Evolutionary conservation across 2,888 invertebrate species (phyloP), one percentile per base, ranked within the genome.

Genomic region (Anodontia alba): DNA sequence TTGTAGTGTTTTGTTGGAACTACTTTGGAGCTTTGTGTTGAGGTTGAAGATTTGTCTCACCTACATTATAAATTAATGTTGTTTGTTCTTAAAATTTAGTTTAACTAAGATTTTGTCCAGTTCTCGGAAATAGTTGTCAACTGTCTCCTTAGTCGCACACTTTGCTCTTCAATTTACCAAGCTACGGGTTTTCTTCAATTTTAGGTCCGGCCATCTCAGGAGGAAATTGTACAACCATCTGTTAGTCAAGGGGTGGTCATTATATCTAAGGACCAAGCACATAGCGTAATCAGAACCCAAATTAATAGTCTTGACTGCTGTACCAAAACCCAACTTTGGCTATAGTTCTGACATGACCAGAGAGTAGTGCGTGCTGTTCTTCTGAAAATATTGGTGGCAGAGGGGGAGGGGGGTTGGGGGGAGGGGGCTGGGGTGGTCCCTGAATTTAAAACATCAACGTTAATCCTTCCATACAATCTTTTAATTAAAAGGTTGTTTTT

Each of bases 51-150:
- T 77, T 68, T 31, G 81, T 81, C 54, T 75, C 68, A 68, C 75
- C 75, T 10, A 81, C 51, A 31, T 80, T 80, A 46, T 74, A 85
- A 0, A 85, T 78, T 10, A 66, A n/a, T 77, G 69, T 0, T 81
- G 80, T 26, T 36, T 49, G 46, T 43, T 20, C 36, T 70, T 36
- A 5, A 84, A 43, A 43, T 77, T 62, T 15, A 81, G 77, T 66
- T 78, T 81, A 0, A n/a, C 57, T 0, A 78, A n/a, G 12, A 80
- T 73, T 20, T n/a, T 38, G 10, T 73, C 51, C 15, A 78, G 72
- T 74, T 81, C 81, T n/a, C 31, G 36, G 49, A 77, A 74, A 38
- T 83, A 83, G 10, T 51, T 42, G 10, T 51, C 51, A 5, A 51
- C 51, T 12, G 51, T n/a, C 5, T 51, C 23, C 23, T n/a, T 51